Evolutionary conservation across 2,113 vertebrate species (phyloP).

Genomic region (Brachyistius frenatus): DNA sequence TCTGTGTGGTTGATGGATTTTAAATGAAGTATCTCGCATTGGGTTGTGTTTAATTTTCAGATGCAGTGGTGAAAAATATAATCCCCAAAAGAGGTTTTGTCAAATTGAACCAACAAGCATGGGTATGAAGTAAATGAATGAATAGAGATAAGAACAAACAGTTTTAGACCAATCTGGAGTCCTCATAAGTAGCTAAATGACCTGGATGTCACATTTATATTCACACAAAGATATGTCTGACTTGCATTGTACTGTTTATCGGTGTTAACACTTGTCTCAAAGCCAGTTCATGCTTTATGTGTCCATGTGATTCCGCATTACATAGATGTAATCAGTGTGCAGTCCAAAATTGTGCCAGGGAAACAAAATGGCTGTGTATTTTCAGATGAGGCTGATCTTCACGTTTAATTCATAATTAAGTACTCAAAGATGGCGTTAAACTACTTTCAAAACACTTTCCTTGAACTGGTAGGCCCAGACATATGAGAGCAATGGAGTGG

Average conservation of each 20-base stretch:
- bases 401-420: no score
- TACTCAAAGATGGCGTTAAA: no score
- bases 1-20: not conserved
- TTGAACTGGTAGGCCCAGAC: no score
- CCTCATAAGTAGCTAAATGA: constrained; percentile 25
- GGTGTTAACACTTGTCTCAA: not conserved
- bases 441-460: no score
- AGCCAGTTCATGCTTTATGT: no score
- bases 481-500: no score
- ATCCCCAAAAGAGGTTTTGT: not conserved
- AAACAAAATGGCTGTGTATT: no score
- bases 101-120: not conserved
- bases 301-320: no score
- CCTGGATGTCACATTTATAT: constrained; percentile 46
- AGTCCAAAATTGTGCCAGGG: no score
- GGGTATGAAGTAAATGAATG: not conserved
- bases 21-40: no score
- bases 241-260: constrained; percentile 24
- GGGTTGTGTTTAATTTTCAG: not conserved
- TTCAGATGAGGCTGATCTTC: no score
- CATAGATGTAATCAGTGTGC: no score
- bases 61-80: not conserved
- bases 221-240: constrained; percentile 41
- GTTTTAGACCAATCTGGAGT: not conserved
- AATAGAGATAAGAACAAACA: not conserved